Conservation (phyloP, 1,140 invertebrate genomes). For the Helicoverpa armigera region DNA sequence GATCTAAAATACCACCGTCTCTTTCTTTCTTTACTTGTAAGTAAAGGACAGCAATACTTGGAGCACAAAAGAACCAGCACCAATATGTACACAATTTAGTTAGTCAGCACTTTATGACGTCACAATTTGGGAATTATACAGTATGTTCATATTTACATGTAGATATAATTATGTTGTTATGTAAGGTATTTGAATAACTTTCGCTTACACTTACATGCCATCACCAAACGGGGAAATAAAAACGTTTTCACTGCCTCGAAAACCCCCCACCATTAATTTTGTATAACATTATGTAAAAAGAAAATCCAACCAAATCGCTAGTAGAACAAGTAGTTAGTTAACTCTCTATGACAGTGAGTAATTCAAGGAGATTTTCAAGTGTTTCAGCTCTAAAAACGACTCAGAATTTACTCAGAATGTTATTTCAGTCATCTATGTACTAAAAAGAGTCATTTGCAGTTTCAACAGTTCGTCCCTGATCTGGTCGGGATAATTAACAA, state of each 20-base stretch:
- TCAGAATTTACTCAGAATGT: too few species aligned
- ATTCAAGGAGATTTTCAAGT: too few species aligned
- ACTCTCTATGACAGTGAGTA: too few species aligned
- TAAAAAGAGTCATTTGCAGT: too few species aligned
- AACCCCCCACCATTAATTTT: too few species aligned
- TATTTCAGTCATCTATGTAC: too few species aligned
- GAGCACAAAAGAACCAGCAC: background rate
- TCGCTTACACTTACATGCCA: constrained; percentile 46
- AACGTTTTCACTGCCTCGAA: constrained; percentile 24
- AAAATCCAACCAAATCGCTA: too few species aligned
- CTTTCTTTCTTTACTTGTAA: background rate
- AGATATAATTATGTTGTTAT: background rate
- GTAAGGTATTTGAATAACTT: constrained; percentile 16
- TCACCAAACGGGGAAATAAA: constrained; percentile 25
- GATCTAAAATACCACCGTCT: background rate
- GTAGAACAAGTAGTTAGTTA: too few species aligned
- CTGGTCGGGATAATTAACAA: too few species aligned
- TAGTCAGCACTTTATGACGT: constrained; percentile 37
- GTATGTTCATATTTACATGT: background rate
- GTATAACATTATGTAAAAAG: too few species aligned
- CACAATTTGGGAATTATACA: background rate
- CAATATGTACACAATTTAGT: constrained; percentile 48
- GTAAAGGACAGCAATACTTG: constrained; percentile 10
- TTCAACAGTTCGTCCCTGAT: too few species aligned
- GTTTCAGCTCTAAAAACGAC: too few species aligned